phyloP scores from a whole-genome alignment of 2,888 invertebrate species.

The Thymelicus lineola region DNA sequence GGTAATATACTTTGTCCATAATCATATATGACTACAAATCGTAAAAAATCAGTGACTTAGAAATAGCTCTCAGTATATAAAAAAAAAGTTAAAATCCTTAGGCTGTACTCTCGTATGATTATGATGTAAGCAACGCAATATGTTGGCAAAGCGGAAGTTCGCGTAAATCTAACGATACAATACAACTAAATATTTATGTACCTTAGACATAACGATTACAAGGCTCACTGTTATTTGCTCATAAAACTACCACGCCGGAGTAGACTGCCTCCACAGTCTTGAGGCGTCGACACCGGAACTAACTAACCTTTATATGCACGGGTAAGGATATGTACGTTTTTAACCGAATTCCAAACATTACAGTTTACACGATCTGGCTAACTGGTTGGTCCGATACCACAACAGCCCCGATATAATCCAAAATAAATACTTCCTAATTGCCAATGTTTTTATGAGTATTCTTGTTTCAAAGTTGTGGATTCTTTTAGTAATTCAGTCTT shows the following conservation, averaged over 20 bases:
- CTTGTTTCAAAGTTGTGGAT: conserved; percentile 71
- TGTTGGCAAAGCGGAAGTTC: conserved; percentile 84
- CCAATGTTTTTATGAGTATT: conserved; percentile 79
- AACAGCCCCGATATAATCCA: conserved; percentile 67
- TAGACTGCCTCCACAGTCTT: conserved; percentile 57
- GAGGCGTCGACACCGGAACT: conserved; percentile 51
- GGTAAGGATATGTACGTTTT: conserved; percentile 81
- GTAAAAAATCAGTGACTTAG: conserved; percentile 83
- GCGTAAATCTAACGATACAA: conserved; percentile 83
- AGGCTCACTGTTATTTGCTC: conserved; percentile 76
- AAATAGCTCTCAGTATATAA: conserved; percentile 84
- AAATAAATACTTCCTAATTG: conserved; percentile 64
- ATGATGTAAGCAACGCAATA: conserved; percentile 84
- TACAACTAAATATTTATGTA: conserved; percentile 84
- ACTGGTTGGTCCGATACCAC: conserved; percentile 76
- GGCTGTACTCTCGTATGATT: conserved; percentile 84
- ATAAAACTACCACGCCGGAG: conserved; percentile 65
- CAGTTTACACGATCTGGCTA: conserved; percentile 50
- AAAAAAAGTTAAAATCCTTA: conserved; percentile 84
- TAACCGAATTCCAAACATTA: conserved; percentile 63
- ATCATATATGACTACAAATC: conserved; percentile 65
- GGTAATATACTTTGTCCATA: conserved; percentile 66
- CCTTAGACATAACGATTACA: conserved; percentile 83
- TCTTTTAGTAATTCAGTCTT: conserved; percentile 76
- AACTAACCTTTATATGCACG: conserved; percentile 68